phyloP scores from a whole-genome alignment of 2,113 vertebrate species.

The Cromileptes altivelis region DNA sequence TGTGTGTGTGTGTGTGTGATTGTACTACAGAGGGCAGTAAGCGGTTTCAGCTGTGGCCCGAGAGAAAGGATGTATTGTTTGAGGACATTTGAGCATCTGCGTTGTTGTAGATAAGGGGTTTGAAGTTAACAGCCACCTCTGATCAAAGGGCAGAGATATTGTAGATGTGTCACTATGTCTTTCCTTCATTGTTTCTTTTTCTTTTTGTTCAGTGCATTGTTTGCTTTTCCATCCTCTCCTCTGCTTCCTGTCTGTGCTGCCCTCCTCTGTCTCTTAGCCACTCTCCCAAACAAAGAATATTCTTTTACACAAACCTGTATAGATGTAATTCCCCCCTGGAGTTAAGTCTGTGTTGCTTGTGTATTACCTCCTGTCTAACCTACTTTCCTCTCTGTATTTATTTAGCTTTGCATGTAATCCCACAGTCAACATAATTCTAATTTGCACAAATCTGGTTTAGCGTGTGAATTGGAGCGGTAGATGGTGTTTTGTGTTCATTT shows the following conservation, averaged over 20 bases:
- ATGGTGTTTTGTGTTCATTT: constrained; percentile 2
- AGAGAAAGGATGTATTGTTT: constrained; percentile 79
- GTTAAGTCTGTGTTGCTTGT: constrained; percentile 33
- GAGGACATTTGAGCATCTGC: constrained; percentile 74
- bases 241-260: constrained; percentile 25
- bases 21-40: constrained; percentile 63
- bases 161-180: constrained; percentile 50
- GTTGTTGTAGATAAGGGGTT: constrained; percentile 74
- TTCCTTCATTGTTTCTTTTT: constrained; percentile 37
- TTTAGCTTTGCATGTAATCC: constrained; percentile 41
- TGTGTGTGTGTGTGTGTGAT: constrained; percentile 29
- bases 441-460: constrained; percentile 29
- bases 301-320: constrained; percentile 2
- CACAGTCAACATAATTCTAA: constrained; percentile 12
- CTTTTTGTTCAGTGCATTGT: constrained; percentile 38
- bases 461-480: constrained; percentile 6
- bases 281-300: constrained; percentile 19
- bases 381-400: constrained; percentile 42
- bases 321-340: constrained; percentile 50
- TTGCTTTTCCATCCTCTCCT: constrained; percentile 22
- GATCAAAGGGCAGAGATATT: constrained; percentile 71
- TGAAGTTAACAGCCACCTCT: constrained; percentile 51
- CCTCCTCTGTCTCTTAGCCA: constrained; percentile 17
- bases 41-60: constrained; percentile 72
- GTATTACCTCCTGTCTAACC: constrained; percentile 37